Percentiles rank a stretch among this genome's conserved stretches.
phyloP scores from a whole-genome alignment of 2,113 vertebrate genomes.

The Cygnus buccinator region DNA sequence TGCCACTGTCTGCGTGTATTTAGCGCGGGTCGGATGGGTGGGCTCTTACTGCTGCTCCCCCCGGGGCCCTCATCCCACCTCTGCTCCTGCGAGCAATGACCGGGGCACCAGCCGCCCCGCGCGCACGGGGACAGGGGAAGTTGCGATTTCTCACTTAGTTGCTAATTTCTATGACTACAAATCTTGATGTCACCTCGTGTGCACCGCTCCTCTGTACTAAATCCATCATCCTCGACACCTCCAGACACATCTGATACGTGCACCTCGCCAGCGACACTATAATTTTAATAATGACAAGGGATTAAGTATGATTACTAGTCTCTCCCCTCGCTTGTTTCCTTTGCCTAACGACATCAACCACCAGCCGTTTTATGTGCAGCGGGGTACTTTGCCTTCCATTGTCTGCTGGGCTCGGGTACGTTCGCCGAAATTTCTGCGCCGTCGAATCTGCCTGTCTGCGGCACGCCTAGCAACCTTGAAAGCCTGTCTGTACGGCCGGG shows the following conservation, averaged over 20 bases:
- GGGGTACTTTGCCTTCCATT: not conserved
- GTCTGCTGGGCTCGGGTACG: not conserved
- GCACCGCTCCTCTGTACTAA: not conserved
- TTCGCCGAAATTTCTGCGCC: not conserved
- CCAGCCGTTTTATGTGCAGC: not conserved
- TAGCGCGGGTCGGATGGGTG: conserved; percentile 19
- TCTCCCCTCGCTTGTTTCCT: conserved; percentile 23
- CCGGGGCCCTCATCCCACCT: not conserved
- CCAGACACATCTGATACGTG: not conserved
- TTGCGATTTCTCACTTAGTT: not conserved
- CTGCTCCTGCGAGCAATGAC: not conserved
- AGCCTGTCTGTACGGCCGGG: conserved; percentile 22
- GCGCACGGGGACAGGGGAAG: not conserved
- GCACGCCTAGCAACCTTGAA: not conserved
- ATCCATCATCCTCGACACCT: conserved; percentile 25
- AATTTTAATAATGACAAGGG: conserved; percentile 57
- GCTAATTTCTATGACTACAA: conserved; percentile 9
- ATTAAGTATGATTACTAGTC: conserved; percentile 38
- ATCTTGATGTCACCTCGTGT: not conserved
- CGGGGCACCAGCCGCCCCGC: not conserved
- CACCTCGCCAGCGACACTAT: not conserved
- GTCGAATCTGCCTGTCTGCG: not conserved
- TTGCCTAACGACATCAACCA: not conserved
- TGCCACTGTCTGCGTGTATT: not conserved
- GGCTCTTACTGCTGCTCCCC: not conserved